phyloP scores from a whole-genome alignment of 2,113 vertebrate species.

The Agapornis roseicollis region DNA sequence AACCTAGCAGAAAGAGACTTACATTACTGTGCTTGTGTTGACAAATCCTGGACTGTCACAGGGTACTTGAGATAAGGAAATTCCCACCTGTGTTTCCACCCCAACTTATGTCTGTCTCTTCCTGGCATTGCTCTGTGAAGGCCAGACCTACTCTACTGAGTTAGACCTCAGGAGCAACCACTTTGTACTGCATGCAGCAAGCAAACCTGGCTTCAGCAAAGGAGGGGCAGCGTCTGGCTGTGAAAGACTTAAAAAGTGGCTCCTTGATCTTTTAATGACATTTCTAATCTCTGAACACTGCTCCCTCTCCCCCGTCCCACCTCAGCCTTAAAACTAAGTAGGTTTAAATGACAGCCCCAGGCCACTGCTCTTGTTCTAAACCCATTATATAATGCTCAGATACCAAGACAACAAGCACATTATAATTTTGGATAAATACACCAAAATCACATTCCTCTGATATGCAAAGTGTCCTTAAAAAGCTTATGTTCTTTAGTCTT shows the following conservation, averaged over 20 bases:
- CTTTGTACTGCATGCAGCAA: background rate
- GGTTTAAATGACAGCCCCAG: background rate
- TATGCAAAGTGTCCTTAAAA: background rate
- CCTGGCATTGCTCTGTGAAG: background rate
- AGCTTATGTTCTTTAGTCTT: background rate
- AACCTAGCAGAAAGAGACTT: background rate
- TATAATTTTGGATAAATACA: background rate
- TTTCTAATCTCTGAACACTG: background rate
- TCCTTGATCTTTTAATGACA: background rate
- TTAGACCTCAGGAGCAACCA: background rate
- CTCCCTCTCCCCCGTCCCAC: background rate
- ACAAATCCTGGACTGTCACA: background rate
- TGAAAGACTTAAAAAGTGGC: background rate
- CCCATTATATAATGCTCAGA: background rate
- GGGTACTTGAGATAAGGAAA: background rate
- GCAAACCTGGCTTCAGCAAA: background rate
- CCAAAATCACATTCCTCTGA: background rate
- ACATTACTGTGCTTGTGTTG: background rate
- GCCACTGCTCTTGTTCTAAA: constrained; percentile 8
- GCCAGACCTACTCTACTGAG: background rate
- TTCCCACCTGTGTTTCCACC: background rate
- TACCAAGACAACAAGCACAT: background rate
- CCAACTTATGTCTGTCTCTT: fast-evolving
- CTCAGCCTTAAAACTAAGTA: background rate
- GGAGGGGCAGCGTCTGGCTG: background rate